phyloP scores from a whole-genome alignment of 2,797 vertebrate species.

The Limosa lapponica region DNA sequence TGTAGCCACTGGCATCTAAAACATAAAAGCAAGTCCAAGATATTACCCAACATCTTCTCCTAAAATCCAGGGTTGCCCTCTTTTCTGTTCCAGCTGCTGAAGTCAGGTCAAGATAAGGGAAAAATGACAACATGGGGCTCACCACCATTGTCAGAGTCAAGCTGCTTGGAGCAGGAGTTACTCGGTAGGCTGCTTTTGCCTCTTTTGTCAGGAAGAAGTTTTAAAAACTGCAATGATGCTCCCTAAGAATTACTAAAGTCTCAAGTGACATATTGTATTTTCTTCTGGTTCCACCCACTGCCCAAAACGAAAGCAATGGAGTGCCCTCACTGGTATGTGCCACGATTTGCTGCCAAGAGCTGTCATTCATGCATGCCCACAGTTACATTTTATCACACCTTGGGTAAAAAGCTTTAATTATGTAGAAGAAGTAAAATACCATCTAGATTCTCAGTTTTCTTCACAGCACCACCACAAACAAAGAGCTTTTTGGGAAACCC shows the following conservation, averaged over 20 bases:
- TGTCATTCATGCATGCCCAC: rapidly evolving
- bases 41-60: not conserved
- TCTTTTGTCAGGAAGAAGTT: not conserved
- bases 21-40: not conserved
- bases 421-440: not conserved
- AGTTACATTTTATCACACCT: not conserved
- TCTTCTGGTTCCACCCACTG: not conserved
- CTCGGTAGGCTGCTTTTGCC: not conserved
- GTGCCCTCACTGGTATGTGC: rapidly evolving
- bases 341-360: not conserved
- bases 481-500: not conserved
- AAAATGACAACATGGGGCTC: not conserved
- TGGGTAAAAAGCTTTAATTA: not conserved
- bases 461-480: not conserved
- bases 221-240: not conserved
- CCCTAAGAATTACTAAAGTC: not conserved
- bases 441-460: not conserved
- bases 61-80: not conserved
- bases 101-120: not conserved
- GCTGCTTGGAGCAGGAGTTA: not conserved
- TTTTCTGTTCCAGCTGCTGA: not conserved
- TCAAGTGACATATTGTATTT: not conserved
- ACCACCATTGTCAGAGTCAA: rapidly evolving
- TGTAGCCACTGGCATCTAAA: not conserved
- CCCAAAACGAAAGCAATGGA: not conserved